Conservation (phyloP, 2,113 vertebrate species). For the Oryzias javanicus region DNA sequence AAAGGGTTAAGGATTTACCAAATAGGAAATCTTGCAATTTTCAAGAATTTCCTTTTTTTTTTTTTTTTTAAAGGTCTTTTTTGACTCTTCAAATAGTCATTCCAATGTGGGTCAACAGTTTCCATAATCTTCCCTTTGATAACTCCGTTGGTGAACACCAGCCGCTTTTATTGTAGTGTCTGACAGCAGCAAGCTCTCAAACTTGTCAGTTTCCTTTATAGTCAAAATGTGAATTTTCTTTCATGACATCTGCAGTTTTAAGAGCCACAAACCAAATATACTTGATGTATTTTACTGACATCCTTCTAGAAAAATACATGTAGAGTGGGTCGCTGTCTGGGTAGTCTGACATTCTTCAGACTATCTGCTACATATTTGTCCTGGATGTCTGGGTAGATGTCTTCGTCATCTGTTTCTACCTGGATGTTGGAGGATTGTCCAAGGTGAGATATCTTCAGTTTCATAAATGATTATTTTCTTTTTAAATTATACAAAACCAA, state of each 20-base stretch:
- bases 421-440: constrained; percentile 89
- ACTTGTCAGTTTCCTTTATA: constrained; percentile 39
- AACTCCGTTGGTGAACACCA: constrained; percentile 21
- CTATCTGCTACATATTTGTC: too few relatives aligned
- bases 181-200: constrained; percentile 50
- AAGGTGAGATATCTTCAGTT: too few relatives aligned
- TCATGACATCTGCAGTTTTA: not conserved
- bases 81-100: constrained; percentile 42
- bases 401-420: constrained; percentile 92
- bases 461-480: too few relatives aligned
- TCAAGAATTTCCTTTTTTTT: constrained; percentile 9
- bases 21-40: too few relatives aligned
- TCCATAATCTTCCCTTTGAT: constrained; percentile 43
- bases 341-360: too few relatives aligned
- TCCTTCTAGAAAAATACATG: constrained; percentile 62
- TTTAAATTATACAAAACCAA: too few relatives aligned
- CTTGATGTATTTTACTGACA: constrained; percentile 28
- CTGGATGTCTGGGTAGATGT: too few relatives aligned
- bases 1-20: too few relatives aligned
- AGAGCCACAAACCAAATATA: constrained; percentile 13
- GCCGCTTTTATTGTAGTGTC: constrained; percentile 21
- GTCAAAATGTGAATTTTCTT: constrained; percentile 35
- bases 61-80: constrained; percentile 17
- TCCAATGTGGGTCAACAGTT: constrained; percentile 44
- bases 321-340: constrained; percentile 88